Base-by-base conservation (phyloP, 2,888 invertebrate species). In the Sericinus montela region DNA sequence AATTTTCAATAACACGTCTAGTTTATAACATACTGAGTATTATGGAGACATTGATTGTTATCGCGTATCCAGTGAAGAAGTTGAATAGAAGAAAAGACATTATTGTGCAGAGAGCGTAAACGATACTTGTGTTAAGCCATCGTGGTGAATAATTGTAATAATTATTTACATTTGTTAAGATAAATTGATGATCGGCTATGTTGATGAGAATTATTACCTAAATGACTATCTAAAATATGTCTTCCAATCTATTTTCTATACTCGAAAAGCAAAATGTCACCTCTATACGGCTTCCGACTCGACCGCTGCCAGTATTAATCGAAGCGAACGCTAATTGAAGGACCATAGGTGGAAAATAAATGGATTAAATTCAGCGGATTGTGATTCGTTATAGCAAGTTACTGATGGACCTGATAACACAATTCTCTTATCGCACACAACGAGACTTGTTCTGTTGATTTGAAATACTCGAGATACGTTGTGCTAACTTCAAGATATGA, bases 71-170 rank as follows among this genome's bases (percentile, higher is more conserved):
- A 55, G 44, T 49, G 38, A 53, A 51, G 29, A 49, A 44, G 48
- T 47, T 47, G 43, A 53, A 57, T 48, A 45, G 34, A 53, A 60
- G 61, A 63, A 53, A 58, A 66, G 66, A 72, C 80, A 56, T 67
- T 35, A 43, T 60, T 77, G 78, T 59, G 61, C 67, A 80, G 80
- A 83, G 74, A 84, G 81, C 80, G 80, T 78, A 57, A 73, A 68
- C 46, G 48, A 50, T 56, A 59, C 50, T 35, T 40, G 7, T 6
- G 16, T 45, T 41, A 36, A 36, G 14, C 28, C 25, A 25, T n/a
- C 35, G 41, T 40, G 35, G n/a, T n/a, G n/a, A n/a, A n/a, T n/a
- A n/a, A n/a, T n/a, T n/a, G n/a, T n/a, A n/a, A 36, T 34, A 47
- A 55, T 58, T 47, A 53, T 51, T 58, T 54, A 41, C 48, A 45